Conservation (phyloP, 2,113 vertebrate genomes). For the Talpa occidentalis region DNA sequence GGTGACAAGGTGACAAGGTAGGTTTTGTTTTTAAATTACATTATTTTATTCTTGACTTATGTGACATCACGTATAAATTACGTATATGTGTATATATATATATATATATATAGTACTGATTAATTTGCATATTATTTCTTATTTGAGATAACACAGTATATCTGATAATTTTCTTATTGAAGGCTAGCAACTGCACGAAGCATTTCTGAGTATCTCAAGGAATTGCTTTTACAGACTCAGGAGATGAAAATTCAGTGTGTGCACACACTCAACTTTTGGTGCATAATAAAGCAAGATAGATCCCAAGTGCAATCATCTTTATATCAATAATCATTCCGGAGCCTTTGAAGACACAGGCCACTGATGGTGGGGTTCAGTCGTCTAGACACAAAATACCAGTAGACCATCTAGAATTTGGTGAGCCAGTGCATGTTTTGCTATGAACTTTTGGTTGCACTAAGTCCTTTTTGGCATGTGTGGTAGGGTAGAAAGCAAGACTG, state of each 20-base stretch:
- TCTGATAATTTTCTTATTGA: conserved; percentile 11
- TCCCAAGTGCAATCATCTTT: neutral
- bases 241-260: neutral
- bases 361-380: neutral
- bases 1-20: neutral
- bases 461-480: neutral
- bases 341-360: neutral
- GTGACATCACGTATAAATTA: neutral
- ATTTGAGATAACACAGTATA: neutral
- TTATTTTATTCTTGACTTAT: neutral
- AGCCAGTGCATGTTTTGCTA: neutral
- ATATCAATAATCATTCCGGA: neutral
- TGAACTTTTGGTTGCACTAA: neutral
- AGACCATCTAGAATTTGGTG: neutral
- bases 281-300: conserved; percentile 24
- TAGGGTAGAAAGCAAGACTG: neutral
- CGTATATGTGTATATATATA: too few species aligned
- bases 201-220: neutral
- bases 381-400: neutral
- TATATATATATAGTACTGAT: neutral
- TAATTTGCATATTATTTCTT: neutral
- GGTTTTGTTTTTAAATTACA: neutral
- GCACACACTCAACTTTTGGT: neutral
- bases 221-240: conserved; percentile 10
- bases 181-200: neutral